phyloP scores from a whole-genome alignment of 30 jellyfish, hydroid and myxozoan species.

The Hydra vulgaris region DNA sequence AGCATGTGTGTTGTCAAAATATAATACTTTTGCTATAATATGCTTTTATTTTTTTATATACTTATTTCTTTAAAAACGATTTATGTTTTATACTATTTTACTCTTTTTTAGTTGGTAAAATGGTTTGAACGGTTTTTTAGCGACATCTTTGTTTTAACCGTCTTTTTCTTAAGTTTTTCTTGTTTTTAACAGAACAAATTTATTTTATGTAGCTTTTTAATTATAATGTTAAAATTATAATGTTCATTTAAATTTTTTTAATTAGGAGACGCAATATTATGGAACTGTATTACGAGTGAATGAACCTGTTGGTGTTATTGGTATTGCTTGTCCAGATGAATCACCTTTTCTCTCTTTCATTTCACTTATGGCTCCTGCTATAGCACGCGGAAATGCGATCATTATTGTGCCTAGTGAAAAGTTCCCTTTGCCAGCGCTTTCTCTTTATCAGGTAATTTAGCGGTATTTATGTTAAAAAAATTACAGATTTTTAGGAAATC shows the following conservation, averaged over 20 bases:
- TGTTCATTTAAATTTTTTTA: not conserved
- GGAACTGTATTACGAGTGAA: constrained; percentile 95
- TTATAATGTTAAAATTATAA: not conserved
- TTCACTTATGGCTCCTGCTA: constrained; percentile 85
- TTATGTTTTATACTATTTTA: too few species aligned
- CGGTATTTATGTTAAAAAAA: not conserved
- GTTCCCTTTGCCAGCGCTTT: constrained; percentile 73
- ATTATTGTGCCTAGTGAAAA: constrained; percentile 84
- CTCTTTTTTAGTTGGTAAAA: too few species aligned
- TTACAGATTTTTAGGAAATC: too few species aligned
- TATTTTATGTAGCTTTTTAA: not conserved
- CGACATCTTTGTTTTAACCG: too few species aligned
- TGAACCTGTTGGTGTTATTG: constrained; percentile 85
- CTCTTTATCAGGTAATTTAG: constrained; percentile 61
- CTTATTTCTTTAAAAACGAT: too few species aligned
- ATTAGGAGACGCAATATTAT: constrained; percentile 84
- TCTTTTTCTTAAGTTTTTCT: too few species aligned
- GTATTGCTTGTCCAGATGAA: constrained; percentile 93
- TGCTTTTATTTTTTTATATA: too few species aligned
- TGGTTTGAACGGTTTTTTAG: too few species aligned
- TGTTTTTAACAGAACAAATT: too few species aligned
- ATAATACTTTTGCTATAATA: too few species aligned
- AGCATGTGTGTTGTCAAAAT: too few species aligned
- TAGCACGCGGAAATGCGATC: constrained; percentile 79
- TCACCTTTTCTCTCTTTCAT: constrained; percentile 71